Base-by-base conservation (phyloP, 2,797 vertebrate species). In the Benthosema pterotum region DNA sequence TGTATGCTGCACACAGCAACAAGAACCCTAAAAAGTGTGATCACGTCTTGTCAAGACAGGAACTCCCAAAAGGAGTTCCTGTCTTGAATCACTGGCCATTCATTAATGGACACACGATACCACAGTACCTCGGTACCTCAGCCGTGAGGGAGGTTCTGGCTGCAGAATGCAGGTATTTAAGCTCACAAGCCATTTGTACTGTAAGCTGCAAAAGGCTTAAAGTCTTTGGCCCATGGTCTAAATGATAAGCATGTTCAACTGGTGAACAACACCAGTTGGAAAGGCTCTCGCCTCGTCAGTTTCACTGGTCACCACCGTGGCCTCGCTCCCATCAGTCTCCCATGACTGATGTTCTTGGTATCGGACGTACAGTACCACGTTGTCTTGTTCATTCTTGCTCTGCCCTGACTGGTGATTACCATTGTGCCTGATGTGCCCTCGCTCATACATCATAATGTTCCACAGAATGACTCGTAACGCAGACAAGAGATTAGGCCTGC, bases 151-250 rank as follows among this genome's bases (percentile, higher is more conserved):
- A 56, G 19, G 78, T 69, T 8, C 49, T 53, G 8, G 25, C 38
- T 62, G 56, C 75, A 47, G 68, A 73, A 28, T 7, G 52, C 73
- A 80, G 67, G 72, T 85, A 84, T 83, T 85, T 75, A 74, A 76
- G 71, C 72, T 74, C 78, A 77, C 77, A 76, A 74, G 76, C 75
- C 7, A 9, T 72, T 86, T 75, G 65, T 78, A 77, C 72, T 32
- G 46, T 77, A 77, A 76, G 57, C 74, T 58, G 16, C 42, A 46
- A 63, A 74, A 45, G 57, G 63, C 60, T 72, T 83, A 67, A 77
- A 52, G 60, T 75, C 70, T 75, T 74, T 65, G 42, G 72, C 70
- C 28, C 15, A 18, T 42, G 62, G 56, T 82, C 73, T 42, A 51
- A 48, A 63, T 68, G 65, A 77, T 79, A 69, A 82, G 51, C 60